These are phyloP conservation scores for Oncopeltus fasciatus DNA, from an alignment of 1,140 invertebrate species.

Conservation along the genomic window DNA sequence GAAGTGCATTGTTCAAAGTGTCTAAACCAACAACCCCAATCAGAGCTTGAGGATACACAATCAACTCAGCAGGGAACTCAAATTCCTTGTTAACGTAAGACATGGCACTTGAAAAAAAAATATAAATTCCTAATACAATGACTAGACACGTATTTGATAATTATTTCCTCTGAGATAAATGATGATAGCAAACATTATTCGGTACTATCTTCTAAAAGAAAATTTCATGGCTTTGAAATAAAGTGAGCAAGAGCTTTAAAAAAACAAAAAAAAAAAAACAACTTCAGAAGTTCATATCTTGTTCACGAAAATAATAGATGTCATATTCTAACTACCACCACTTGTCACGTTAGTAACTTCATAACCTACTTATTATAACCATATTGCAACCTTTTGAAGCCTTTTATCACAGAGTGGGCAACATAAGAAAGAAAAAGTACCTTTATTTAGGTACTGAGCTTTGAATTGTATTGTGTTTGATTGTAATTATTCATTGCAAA, in stretches of 20 bases:
- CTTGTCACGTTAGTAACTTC: neutral
- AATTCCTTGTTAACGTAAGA: conserved; percentile 22
- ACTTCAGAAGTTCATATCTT: too few relatives aligned
- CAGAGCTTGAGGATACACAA: conserved; percentile 62
- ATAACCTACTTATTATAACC: neutral
- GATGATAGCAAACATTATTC: neutral
- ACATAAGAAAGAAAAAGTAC: too few relatives aligned
- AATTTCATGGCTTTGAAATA: neutral
- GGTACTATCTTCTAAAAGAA: neutral
- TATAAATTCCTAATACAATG: neutral
- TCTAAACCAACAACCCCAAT: conserved; percentile 78
- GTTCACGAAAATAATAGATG: too few relatives aligned
- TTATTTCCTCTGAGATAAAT: neutral
- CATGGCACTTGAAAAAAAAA: neutral
- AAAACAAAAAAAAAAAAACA: neutral
- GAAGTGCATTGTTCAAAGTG: conserved; percentile 64
- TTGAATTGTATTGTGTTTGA: too few relatives aligned
- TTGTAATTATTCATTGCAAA: too few relatives aligned
- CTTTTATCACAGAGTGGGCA: too few relatives aligned
- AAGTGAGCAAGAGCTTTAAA: neutral
- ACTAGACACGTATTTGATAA: neutral
- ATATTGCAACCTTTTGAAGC: neutral
- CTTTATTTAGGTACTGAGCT: too few relatives aligned
- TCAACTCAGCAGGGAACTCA: conserved; percentile 60
- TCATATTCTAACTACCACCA: too few relatives aligned